phyloP scores from a whole-genome alignment of 2,888 invertebrate genomes.

The Rhabditoides inermis region DNA sequence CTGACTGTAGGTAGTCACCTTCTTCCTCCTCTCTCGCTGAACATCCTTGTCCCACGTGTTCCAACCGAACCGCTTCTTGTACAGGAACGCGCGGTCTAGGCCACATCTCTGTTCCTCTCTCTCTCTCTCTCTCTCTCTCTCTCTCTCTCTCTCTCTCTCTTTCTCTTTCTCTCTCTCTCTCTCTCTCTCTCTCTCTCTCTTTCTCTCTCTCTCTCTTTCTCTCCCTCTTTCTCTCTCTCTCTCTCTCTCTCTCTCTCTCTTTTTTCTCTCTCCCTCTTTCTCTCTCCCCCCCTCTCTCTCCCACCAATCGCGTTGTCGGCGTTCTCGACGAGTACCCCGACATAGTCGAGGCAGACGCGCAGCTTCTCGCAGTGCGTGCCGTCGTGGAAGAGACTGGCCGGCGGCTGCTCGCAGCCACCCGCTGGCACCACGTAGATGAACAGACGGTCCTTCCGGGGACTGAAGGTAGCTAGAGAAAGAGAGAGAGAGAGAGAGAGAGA shows the following conservation, averaged over 20 bases:
- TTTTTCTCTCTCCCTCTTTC: background rate
- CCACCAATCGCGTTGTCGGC: background rate
- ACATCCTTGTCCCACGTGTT: too few relatives aligned
- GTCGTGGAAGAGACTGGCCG: conserved; percentile 24
- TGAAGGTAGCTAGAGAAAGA: conserved; percentile 6
- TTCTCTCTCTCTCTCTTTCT: conserved; percentile 3
- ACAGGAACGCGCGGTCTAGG: too few relatives aligned
- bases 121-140: conserved; percentile 1
- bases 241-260: background rate
- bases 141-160: conserved; percentile 2
- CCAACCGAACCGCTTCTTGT: too few relatives aligned
- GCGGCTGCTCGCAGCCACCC: conserved; percentile 17
- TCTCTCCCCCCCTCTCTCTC: background rate
- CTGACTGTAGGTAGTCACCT: too few relatives aligned
- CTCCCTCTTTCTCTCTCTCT: conserved; percentile 2
- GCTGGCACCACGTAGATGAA: conserved; percentile 19
- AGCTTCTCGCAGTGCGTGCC: conserved; percentile 9
- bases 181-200: background rate
- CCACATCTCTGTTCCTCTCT: too few relatives aligned
- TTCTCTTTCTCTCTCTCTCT: background rate
- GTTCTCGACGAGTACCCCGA: too few relatives aligned
- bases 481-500: conserved; percentile 3
- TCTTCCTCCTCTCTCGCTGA: too few relatives aligned
- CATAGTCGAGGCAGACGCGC: too few relatives aligned
- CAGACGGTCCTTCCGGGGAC: conserved; percentile 25